These are phyloP conservation scores for Perccottus glenii DNA, from an alignment of 2,113 vertebrate species.

Conservation along the genomic window DNA sequence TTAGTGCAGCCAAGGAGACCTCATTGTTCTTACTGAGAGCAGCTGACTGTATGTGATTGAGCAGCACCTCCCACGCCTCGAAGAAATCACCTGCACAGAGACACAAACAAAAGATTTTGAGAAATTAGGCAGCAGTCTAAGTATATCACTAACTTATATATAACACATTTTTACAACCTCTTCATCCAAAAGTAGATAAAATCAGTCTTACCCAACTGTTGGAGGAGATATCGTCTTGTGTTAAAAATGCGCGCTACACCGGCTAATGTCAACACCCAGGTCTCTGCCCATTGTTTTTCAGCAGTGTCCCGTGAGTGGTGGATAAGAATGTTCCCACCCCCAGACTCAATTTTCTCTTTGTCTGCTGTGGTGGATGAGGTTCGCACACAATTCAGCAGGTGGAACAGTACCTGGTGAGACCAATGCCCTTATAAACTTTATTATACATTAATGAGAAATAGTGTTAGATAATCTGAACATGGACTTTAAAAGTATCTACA, in stretches of 20 bases:
- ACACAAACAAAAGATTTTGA: constrained; percentile 11
- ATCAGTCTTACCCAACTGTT: constrained; percentile 86
- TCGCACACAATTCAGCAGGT: constrained; percentile 91
- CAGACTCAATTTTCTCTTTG: constrained; percentile 99
- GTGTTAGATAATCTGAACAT: too few species aligned
- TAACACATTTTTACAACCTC: too few species aligned
- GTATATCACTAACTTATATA: too few species aligned
- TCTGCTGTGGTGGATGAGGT: constrained; percentile 96
- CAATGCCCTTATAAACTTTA: too few species aligned
- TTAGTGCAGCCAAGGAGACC: constrained; percentile 95
- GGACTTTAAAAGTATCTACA: too few species aligned
- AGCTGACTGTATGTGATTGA: constrained; percentile 97
- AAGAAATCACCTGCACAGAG: constrained; percentile 89
- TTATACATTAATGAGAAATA: too few species aligned
- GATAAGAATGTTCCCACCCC: constrained; percentile 98
- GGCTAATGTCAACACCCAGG: constrained; percentile 95
- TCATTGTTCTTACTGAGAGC: constrained; percentile 99
- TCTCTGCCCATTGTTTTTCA: constrained; percentile 99
- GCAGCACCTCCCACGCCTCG: constrained; percentile 96
- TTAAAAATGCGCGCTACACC: constrained; percentile 98
- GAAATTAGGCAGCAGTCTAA: not conserved
- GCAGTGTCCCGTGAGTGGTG: constrained; percentile 98
- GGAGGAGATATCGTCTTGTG: constrained; percentile 92
- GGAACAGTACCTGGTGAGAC: constrained; percentile 90
- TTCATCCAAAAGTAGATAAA: not conserved